Evolutionary conservation across 2,797 vertebrate species (phyloP), one percentile per base, ranked within the genome.

Genomic region (Spheniscus humboldti): DNA sequence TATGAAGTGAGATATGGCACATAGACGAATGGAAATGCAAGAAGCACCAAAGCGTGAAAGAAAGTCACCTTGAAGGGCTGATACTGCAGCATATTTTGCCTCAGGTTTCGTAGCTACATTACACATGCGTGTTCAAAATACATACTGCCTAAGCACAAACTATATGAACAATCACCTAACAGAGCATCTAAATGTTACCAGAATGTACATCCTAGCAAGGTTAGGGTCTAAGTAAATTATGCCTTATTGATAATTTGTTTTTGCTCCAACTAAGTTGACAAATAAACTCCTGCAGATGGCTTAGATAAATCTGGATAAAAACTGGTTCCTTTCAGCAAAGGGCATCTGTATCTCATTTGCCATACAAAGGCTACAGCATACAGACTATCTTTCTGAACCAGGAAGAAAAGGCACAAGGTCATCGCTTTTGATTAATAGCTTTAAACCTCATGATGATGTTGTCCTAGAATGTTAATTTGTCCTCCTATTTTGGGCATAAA

Each of bases 31-130:
- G 72, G 86, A 97, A 95, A 92, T 96, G 96, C 83, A 90, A 86
- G 96, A 92, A 68, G 88, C 96, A 97, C 83, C 87, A 97, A 96
- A 92, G 86, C 96, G 85, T 95, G 91, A 98, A 96, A 96, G 93
- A 97, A 97, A 97, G 96, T 97, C 97, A 97, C 96, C 97, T 97
- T 97, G 97, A 96, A 94, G 91, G 90, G 82, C 76, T 88, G 80
- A 92, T 66, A 77, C 74, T 59, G 72, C 72, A 71, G 71, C 62
- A 52, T n/a, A 74, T 93, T 96, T 96, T 91, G 84, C 89, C 86
- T 86, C 53, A n/a, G 96, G 79, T 86, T 95, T 72, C 8, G 1
- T 9, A 86, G 90, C 88, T 92, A 88, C 60, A 28, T 91, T 96
- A 91, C 87, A 90, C 72, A 88, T 13, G 25, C 31, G 39, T 60